These are phyloP conservation scores for Xanthorhoe designata DNA, from an alignment of 2,888 invertebrate genomes.

Conservation along the genomic window DNA sequence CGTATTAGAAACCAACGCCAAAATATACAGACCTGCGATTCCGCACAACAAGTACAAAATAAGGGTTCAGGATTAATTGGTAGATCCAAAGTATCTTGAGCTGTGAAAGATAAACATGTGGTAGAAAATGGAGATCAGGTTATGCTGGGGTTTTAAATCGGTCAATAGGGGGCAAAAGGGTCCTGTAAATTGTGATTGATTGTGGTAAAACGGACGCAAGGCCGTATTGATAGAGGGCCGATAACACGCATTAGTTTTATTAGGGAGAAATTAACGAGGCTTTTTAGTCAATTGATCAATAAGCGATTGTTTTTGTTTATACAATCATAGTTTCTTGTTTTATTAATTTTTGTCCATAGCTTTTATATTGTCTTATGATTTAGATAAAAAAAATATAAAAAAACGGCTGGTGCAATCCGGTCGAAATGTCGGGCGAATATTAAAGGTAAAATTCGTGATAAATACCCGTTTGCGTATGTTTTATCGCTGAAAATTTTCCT, in stretches of 20 bases:
- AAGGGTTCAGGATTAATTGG: constrained; percentile 16
- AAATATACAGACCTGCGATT: constrained; percentile 11
- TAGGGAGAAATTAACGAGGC: constrained; percentile 56
- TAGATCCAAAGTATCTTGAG: constrained; percentile 14
- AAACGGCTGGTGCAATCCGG: too few species aligned
- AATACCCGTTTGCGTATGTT: too few species aligned
- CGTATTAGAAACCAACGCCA: constrained; percentile 18
- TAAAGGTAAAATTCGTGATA: too few species aligned
- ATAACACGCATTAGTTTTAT: constrained; percentile 76
- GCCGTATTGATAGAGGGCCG: constrained; percentile 67
- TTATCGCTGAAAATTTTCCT: background rate
- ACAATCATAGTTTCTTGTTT: background rate
- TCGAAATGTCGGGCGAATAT: too few species aligned
- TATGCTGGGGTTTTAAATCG: constrained; percentile 57
- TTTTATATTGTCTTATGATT: too few species aligned
- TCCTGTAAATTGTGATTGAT: constrained; percentile 80
- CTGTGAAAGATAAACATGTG: constrained; percentile 7
- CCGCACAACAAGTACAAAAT: background rate
- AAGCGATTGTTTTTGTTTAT: background rate
- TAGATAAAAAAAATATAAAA: too few species aligned
- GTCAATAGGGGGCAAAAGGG: constrained; percentile 68
- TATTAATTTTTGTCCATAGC: too few species aligned
- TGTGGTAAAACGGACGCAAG: constrained; percentile 60
- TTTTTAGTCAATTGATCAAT: constrained; percentile 40
- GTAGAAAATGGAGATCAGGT: constrained; percentile 38